phyloP scores from a whole-genome alignment of 2,113 vertebrate species.

The Hassar affinis region DNA sequence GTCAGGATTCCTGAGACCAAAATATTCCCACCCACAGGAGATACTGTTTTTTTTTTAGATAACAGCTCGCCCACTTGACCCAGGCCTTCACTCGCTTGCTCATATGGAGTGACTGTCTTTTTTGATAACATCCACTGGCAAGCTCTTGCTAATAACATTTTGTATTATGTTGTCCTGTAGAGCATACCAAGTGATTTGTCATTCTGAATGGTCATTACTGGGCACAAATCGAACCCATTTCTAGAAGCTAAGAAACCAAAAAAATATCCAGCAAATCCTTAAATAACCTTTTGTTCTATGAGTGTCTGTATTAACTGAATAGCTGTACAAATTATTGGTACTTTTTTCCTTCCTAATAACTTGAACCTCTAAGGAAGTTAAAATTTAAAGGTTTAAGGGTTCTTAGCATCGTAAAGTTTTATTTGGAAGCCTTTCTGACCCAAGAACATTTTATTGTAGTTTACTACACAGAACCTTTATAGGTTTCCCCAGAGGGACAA shows the following conservation, averaged over 20 bases:
- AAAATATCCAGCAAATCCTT: background rate
- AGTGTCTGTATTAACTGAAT: background rate
- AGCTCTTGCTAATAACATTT: background rate
- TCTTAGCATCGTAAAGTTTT: background rate
- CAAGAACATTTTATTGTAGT: background rate
- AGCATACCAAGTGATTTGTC: background rate
- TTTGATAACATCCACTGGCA: background rate
- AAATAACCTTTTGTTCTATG: background rate
- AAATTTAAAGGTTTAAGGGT: background rate
- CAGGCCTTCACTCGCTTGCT: background rate
- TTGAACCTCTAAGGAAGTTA: background rate
- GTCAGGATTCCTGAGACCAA: background rate
- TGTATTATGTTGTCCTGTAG: background rate
- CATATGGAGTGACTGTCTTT: background rate
- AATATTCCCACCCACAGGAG: constrained; percentile 18
- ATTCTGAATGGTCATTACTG: background rate
- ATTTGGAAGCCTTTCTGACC: background rate
- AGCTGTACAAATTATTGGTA: background rate
- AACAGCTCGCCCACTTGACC: background rate
- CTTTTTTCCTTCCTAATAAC: background rate
- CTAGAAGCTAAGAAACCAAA: background rate
- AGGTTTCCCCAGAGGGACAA: background rate
- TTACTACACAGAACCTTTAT: background rate
- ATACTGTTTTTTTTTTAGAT: background rate
- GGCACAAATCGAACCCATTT: background rate